Percentiles rank a stretch among this genome's conserved stretches.
Evolutionary conservation across 2,113 vertebrate genomes (phyloP).

Genomic region (Malurus cyaneus): DNA sequence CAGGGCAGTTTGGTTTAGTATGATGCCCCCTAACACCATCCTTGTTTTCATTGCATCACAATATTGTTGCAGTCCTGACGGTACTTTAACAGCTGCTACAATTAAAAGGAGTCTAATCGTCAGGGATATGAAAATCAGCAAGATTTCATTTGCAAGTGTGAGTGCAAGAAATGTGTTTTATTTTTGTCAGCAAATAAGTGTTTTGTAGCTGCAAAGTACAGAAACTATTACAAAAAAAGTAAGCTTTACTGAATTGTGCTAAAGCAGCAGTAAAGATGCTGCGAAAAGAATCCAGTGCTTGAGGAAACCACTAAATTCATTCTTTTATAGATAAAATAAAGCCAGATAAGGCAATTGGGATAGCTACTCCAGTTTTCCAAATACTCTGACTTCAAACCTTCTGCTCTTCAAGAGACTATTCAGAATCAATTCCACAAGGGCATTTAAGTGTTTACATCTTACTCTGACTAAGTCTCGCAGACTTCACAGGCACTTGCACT

Average conservation of each 20-base stretch:
- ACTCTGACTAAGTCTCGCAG: not conserved
- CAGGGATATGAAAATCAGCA: not conserved
- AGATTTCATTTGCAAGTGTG: not conserved
- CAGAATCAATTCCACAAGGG: not conserved
- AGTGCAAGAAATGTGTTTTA: not conserved
- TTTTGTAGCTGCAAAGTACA: not conserved
- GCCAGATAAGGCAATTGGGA: not conserved
- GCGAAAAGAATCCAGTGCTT: not conserved
- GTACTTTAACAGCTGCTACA: not conserved
- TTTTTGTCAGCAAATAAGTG: not conserved
- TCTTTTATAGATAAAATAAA: not conserved
- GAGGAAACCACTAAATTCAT: not conserved
- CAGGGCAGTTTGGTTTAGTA: not conserved
- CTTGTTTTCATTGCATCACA: not conserved
- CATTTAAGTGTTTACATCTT: not conserved
- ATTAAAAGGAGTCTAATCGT: not conserved
- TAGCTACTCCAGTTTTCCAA: not conserved
- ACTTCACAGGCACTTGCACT: not conserved
- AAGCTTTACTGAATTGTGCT: not conserved
- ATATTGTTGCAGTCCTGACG: not conserved
- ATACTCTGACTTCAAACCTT: not conserved
- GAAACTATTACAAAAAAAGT: not conserved
- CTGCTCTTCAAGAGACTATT: not conserved
- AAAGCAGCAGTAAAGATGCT: not conserved
- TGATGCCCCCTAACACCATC: not conserved